Evolutionary conservation across 2,888 invertebrate species (phyloP), one percentile per base, ranked within the genome.

Genomic region (Belgica antarctica): DNA sequence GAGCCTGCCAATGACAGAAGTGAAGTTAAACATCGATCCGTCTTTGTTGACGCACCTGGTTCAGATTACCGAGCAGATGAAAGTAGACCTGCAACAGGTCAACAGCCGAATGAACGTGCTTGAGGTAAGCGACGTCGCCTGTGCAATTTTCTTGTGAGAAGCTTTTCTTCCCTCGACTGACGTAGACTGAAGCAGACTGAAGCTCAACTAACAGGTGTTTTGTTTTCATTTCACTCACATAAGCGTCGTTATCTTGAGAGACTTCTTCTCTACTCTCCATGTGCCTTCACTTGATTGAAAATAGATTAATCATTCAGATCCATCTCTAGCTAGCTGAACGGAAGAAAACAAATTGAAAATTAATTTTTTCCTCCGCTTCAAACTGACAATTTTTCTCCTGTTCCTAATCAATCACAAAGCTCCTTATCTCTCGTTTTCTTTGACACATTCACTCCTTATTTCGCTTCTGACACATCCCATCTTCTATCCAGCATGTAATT

Each of bases 41-140:
- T 66, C 65, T 10, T 5, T 66, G 12, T 3, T 46, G 7, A 22
- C 57, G 17, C 68, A 57, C 15, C 24, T 70, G 22, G 46, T 61
- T 0, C 61, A 59, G 27, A 36, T 70, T 31, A 70, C 70, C 1
- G 61, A 76, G n/a, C 75, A 75, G 7, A 80, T 80, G 80, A 78
- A 77, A 69, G 71, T 72, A 1, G 80, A 80, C 71, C 73, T 79
- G 66, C 73, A 74, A 24, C 72, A 75, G 12, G 75, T 80, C 17
- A 77, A 77, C 72, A 77, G 78, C 70, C 75, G 78, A 1, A 75
- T 80, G 10, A 74, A 72, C 59, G 62, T 73, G 59, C 70, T 80
- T 19, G 80, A 76, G 17, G 47, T 80, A 3, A 24, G 15, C 10
- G 10, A 8, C 8, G 10, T 34, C 34, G 34, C 10, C 34, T n/a